Conservation (phyloP, 2,888 invertebrate genomes). For the Acleris sparsana region DNA sequence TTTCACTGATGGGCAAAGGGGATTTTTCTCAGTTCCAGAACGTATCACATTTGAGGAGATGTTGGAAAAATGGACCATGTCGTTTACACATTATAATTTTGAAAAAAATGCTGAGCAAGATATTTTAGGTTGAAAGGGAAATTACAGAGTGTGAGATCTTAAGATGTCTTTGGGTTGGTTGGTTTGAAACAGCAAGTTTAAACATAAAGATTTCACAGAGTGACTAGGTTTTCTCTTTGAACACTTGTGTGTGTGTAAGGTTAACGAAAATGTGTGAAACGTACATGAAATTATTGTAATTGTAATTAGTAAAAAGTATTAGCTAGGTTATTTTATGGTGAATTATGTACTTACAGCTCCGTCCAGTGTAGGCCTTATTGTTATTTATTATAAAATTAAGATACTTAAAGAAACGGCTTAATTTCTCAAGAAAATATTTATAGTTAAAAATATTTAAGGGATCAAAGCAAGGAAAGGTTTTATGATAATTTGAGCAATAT, state of each 20-base stretch:
- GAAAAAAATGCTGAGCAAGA: constrained; percentile 2
- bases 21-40: background rate
- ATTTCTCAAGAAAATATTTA: constrained; percentile 27
- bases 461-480: constrained; percentile 36
- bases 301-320: constrained; percentile 33
- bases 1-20: constrained; percentile 1
- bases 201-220: no score
- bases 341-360: constrained; percentile 43
- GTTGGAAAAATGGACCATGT: background rate
- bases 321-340: constrained; percentile 30
- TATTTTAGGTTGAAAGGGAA: background rate
- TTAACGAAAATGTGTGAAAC: constrained; percentile 19
- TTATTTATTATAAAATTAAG: constrained; percentile 75
- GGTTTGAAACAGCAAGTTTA: no score
- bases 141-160: background rate
- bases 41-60: background rate
- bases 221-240: background rate
- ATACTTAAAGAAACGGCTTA: constrained; percentile 30
- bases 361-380: constrained; percentile 73
- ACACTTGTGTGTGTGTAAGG: background rate
- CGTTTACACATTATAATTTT: background rate
- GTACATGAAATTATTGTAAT: constrained; percentile 1
- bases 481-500: constrained; percentile 34
- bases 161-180: no score
- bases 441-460: constrained; percentile 25